Conservation (phyloP, 2,888 invertebrate genomes). For the Xestia ashworthii region DNA sequence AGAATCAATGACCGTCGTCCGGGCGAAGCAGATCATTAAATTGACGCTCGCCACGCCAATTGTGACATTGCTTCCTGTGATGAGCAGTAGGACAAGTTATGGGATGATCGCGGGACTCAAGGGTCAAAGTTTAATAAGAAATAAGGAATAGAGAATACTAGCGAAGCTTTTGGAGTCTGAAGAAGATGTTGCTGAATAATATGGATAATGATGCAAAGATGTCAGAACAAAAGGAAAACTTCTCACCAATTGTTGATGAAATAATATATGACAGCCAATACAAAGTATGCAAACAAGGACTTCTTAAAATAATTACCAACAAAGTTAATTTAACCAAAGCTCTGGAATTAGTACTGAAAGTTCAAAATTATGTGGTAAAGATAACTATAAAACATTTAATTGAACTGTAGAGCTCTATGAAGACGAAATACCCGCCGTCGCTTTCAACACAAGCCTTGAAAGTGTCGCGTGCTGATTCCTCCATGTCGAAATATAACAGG, state of each 20-base stretch:
- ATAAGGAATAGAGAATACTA: neutral
- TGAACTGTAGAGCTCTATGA: neutral
- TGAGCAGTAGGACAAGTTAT: constrained; percentile 68
- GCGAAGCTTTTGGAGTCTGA: neutral
- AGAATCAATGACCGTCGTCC: constrained; percentile 89
- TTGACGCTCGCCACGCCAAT: constrained; percentile 88
- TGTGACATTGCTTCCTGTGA: constrained; percentile 88
- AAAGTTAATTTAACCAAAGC: neutral
- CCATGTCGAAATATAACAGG: constrained; percentile 77
- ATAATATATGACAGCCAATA: neutral
- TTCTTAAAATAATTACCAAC: neutral
- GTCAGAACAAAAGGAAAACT: neutral
- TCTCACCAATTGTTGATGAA: neutral
- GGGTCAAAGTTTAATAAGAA: neutral
- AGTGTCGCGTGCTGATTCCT: constrained; percentile 80
- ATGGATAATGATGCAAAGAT: neutral
- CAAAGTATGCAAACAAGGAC: too few relatives aligned
- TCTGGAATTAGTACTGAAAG: neutral
- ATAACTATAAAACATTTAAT: neutral
- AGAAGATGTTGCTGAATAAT: neutral
- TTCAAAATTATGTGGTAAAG: accelerated
- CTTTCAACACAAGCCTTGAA: constrained; percentile 51
- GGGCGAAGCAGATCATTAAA: constrained; percentile 85
- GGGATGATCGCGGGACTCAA: constrained; percentile 55
- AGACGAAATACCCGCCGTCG: constrained; percentile 48